A percentile compares a stretch with the other conserved stretches of the same genome.
These are phyloP conservation scores for Hanleya hanleyi DNA, from an alignment of 2,888 invertebrate species.

Conservation along the genomic window DNA sequence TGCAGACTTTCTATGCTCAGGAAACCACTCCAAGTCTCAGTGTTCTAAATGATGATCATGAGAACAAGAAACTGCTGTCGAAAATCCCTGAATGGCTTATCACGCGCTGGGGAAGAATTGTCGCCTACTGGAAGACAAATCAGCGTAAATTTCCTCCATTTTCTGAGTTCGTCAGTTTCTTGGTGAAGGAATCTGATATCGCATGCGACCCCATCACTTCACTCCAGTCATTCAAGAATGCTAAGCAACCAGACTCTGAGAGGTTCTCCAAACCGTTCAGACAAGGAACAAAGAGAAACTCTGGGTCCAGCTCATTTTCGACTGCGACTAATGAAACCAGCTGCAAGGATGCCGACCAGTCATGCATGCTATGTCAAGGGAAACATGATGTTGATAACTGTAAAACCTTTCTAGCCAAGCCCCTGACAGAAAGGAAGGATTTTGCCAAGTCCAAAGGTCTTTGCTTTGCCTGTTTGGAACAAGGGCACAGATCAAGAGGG, in stretches of 20 bases:
- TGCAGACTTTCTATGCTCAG: background rate
- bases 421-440: background rate
- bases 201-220: background rate
- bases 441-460: constrained; percentile 13
- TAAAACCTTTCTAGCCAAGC: background rate
- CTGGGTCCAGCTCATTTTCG: no score
- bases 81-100: background rate
- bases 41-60: background rate
- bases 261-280: no score
- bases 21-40: background rate
- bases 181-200: background rate
- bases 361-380: background rate
- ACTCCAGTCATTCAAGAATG: background rate
- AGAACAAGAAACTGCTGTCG: background rate
- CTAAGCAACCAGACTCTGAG: no score
- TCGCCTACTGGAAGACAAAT: background rate
- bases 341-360: no score
- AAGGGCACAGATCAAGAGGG: constrained; percentile 26
- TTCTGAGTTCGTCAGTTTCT: background rate
- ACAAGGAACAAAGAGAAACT: no score
- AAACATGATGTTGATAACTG: background rate
- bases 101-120: background rate
- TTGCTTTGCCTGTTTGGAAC: constrained; percentile 30
- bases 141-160: background rate
- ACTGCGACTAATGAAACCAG: no score